phyloP scores from a whole-genome alignment of 2,888 invertebrate genomes.

The Volucella inanis region DNA sequence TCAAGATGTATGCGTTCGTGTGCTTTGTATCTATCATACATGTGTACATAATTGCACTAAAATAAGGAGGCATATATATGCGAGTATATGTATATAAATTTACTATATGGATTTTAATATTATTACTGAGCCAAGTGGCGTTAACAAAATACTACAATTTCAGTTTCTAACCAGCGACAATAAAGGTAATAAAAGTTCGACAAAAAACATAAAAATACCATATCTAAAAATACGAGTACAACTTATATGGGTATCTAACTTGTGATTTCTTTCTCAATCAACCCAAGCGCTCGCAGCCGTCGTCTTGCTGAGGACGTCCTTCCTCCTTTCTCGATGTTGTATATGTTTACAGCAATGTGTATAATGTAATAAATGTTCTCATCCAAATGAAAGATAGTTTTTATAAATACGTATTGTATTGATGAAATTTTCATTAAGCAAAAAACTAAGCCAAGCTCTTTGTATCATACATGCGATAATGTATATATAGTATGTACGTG shows the following conservation, averaged over 20 bases:
- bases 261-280: slow-evolving; percentile 33
- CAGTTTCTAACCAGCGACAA: not conserved
- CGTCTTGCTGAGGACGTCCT: slow-evolving; percentile 37
- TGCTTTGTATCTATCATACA: not conserved
- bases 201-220: slow-evolving; percentile 33
- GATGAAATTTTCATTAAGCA: slow-evolving; percentile 59
- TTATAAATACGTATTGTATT: slow-evolving; percentile 59
- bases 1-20: slow-evolving; percentile 4
- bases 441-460: slow-evolving; percentile 54
- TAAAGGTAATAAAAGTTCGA: not conserved
- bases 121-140: too few relatives aligned
- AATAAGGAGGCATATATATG: not conserved
- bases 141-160: too few relatives aligned
- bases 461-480: slow-evolving; percentile 40
- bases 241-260: slow-evolving; percentile 40
- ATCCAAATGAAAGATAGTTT: slow-evolving; percentile 64
- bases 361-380: slow-evolving; percentile 54
- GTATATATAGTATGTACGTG: not conserved
- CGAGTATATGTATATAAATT: not conserved
- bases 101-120: too few relatives aligned
- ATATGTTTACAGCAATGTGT: slow-evolving; percentile 25
- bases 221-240: slow-evolving; percentile 40
- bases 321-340: slow-evolving; percentile 43
- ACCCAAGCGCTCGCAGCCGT: slow-evolving; percentile 30
- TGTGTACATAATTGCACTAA: slow-evolving; percentile 24